A percentile compares a stretch with the other conserved stretches of the same genome.
Conservation (phyloP, 2,113 vertebrate species). For the Acanthochromis polyacanthus region DNA sequence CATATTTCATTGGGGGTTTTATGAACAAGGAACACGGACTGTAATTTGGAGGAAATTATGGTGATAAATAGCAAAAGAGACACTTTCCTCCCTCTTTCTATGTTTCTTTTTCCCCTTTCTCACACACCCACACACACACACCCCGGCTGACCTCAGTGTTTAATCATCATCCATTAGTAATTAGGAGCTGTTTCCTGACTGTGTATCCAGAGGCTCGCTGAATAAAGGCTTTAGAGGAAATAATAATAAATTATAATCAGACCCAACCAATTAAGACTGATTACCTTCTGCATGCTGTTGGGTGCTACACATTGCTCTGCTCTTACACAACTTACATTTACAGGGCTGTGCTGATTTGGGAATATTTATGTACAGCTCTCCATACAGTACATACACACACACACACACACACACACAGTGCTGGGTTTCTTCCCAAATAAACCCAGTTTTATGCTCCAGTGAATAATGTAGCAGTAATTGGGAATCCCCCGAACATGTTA, state of each 20-base stretch:
- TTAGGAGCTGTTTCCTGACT: constrained; percentile 75
- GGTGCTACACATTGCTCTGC: constrained; percentile 35
- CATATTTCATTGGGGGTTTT: not conserved
- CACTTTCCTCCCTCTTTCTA: constrained; percentile 36
- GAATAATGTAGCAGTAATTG: constrained; percentile 37
- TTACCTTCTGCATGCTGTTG: constrained; percentile 55
- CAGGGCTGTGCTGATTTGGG: constrained; percentile 13
- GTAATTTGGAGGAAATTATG: constrained; percentile 16
- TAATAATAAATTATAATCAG: constrained; percentile 82
- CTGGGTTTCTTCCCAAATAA: constrained; percentile 30
- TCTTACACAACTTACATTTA: constrained; percentile 14
- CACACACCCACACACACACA: constrained; percentile 31
- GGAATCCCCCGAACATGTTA: constrained; percentile 16
- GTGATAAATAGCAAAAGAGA: constrained; percentile 24
- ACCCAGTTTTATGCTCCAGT: constrained; percentile 1
- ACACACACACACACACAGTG: not conserved
- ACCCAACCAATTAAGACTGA: constrained; percentile 70
- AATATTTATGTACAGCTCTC: constrained; percentile 16
- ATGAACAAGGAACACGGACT: not conserved
- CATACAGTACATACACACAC: not conserved
- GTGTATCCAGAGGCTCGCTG: constrained; percentile 67
- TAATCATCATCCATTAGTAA: constrained; percentile 78
- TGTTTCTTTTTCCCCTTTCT: constrained; percentile 20
- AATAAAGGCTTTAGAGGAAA: constrained; percentile 73
- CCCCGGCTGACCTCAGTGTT: constrained; percentile 63